Base-by-base conservation (phyloP, 2,797 vertebrate genomes). In the Staurois parvus region DNA sequence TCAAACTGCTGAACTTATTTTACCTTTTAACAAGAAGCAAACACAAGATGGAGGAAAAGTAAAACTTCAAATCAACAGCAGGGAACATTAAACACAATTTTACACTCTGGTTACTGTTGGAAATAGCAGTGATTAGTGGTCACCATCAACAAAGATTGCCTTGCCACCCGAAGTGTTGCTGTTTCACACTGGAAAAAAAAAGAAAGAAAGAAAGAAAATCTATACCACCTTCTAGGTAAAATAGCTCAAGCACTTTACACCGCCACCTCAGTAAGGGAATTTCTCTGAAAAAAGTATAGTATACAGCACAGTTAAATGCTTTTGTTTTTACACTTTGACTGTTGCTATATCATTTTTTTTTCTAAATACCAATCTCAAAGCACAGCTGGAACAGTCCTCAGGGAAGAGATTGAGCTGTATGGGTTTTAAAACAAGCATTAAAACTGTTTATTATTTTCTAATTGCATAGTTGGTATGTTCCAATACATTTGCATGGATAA, bases 1-100 rank as follows among this genome's bases (percentile, higher is more conserved):
- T 91, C 86, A 87, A 88, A 88, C 74, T 86, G 40, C 7, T 90
- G 87, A 89, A 81, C 88, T 88, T 4, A 83, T 89, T 92, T 91
- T 88, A 74, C 37, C 48, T 87, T 90, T 90, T 89, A 90, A 90
- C 26, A 78, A 32, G 29, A 90, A 78, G 32, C 72, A 81, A 86
- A 69, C n/a, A 84, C 26, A 30, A 86, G 76, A 64, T 90, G 76
- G 29, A 88, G 59, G 62, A 87, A 88, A 91, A 66, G 11, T 85
- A 81, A 87, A 85, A 28, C 81, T 91, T 81, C 83, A 76, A 74
- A 91, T 89, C 19, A 89, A 32, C 28, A 88, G 64, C 84, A 87
- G 88, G 84, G 85, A 45, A 81, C 72, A 87, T 19, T 88, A 79
- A 90, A 86, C 4, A 88, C 17, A 87, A 3, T 84, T 89, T 88